Percentiles rank a stretch among this genome's conserved stretches.
These are phyloP conservation scores for Emmelina monodactyla DNA, from an alignment of 2,888 invertebrate genomes.

Conservation along the genomic window DNA sequence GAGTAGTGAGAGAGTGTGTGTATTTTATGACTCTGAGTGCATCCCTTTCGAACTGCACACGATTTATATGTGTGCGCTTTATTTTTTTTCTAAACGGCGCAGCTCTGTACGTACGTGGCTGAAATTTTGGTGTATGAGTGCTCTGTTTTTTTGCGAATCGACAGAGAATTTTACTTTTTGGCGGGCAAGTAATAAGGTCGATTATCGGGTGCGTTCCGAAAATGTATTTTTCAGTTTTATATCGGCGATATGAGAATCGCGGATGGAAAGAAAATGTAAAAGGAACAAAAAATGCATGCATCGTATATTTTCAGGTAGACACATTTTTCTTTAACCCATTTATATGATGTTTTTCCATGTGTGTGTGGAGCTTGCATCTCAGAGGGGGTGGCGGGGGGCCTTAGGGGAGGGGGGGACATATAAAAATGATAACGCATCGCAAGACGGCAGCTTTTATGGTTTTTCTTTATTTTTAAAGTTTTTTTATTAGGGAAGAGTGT, in stretches of 20 bases:
- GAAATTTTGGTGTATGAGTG: constrained; percentile 44
- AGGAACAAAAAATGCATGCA: constrained; percentile 58
- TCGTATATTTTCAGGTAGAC: constrained; percentile 67
- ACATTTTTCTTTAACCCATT: constrained; percentile 67
- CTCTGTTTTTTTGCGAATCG: constrained; percentile 36
- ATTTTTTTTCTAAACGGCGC: constrained; percentile 59
- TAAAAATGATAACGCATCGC: constrained; percentile 68
- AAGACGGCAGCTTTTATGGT: constrained; percentile 66
- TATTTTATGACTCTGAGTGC: constrained; percentile 66
- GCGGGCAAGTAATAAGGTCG: constrained; percentile 13
- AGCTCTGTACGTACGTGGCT: constrained; percentile 37
- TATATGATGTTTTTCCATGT: constrained; percentile 44
- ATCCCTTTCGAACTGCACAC: constrained; percentile 65
- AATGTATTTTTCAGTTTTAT: constrained; percentile 67
- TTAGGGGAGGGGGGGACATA: constrained; percentile 45
- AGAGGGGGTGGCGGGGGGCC: constrained; percentile 34
- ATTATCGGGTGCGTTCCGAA: constrained; percentile 25
- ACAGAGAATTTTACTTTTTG: constrained; percentile 24
- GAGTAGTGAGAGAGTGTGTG: constrained; percentile 30
- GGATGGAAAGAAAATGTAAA: constrained; percentile 64
- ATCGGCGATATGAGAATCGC: constrained; percentile 66
- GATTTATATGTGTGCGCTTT: constrained; percentile 62
- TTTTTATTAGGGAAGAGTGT: constrained; percentile 44
- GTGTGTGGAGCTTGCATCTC: constrained; percentile 34
- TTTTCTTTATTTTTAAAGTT: constrained; percentile 63